Base-by-base conservation (phyloP, 2,113 vertebrate species). In the Nannobrachium achirus region DNA sequence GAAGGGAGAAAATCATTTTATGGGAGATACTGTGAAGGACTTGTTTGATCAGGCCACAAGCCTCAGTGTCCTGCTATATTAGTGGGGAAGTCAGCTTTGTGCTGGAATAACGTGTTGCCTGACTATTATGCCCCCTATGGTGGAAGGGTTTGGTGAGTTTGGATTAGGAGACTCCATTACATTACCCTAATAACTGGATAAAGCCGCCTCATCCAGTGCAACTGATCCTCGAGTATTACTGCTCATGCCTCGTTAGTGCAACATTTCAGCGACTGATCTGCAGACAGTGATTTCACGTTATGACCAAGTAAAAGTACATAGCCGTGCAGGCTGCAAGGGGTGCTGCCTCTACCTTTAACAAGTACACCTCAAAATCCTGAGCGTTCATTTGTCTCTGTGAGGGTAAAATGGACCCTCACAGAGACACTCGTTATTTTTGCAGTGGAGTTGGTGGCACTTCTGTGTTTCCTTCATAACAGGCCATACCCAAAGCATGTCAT, bases 21-120 rank as follows among this genome's bases (percentile, higher is more conserved):
- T 75, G 76, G 76, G 82, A 78, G 88, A 86, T 79, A 91, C 85
- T 93, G 92, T 94, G 92, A 94, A 93, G 93, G 92, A 92, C 92
- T 91, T 86, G 76, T 90, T 82, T 82, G 83, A 89, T 91, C 91
- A 81, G 88, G 85, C 83, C 84, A 39, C 74, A 41, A 85, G 82
- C 82, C 78, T 84, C 78, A 78, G 73, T 85, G 87, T 89, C 86
- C 83, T 78, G 86, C 79, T 83, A 84, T 51, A 85, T 90, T 90
- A 91, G 85, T 14, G 55, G 83, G 77, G 74, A 81, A 89, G 83
- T 80, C 75, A 76, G 76, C 82, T 90, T 89, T 89, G 82, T 86
- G 85, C 51, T 18, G 76, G 81, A 79, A 81, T 81, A 87, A 90
- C 86, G 72, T 86, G 86, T 83, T 88, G 85, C 85, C 85, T 87